Evolutionary conservation across 2,888 invertebrate genomes (phyloP).

Genomic region (Eristalis intricaria): DNA sequence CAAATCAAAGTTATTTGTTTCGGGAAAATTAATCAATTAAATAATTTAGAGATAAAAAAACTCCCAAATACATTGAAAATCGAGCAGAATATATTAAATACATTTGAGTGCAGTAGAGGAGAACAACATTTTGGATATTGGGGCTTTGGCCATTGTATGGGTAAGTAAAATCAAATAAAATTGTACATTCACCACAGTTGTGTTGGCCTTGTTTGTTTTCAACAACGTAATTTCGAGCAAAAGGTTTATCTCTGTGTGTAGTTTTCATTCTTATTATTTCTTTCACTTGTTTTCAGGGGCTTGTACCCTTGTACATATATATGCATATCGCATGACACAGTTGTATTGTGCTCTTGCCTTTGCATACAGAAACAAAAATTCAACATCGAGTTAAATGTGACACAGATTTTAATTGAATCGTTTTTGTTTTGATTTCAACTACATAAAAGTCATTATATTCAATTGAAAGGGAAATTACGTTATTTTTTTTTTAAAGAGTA

Average conservation of each 20-base stretch:
- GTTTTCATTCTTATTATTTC: background rate
- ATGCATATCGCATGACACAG: background rate
- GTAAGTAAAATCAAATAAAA: conserved; percentile 79
- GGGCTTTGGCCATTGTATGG: conserved; percentile 83
- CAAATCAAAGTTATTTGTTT: conserved; percentile 8
- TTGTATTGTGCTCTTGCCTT: background rate
- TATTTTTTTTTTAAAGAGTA: background rate
- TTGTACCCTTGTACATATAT: background rate
- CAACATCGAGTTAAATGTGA: background rate
- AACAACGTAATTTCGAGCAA: background rate
- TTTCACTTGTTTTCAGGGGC: background rate
- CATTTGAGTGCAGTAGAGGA: conserved; percentile 69
- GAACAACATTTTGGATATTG: conserved; percentile 78
- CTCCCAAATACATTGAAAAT: conserved; percentile 25
- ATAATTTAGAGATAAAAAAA: conserved; percentile 15
- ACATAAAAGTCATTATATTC: background rate
- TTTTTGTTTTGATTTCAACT: background rate
- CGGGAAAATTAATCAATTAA: background rate
- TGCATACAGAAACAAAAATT: background rate
- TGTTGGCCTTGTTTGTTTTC: background rate
- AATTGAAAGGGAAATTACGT: background rate
- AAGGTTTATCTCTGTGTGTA: no score
- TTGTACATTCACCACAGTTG: background rate
- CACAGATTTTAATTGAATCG: background rate
- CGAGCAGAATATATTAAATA: conserved; percentile 17